Evolutionary conservation across 2,797 vertebrate genomes (phyloP).

Genomic region (Poeciliopsis presidionis): DNA sequence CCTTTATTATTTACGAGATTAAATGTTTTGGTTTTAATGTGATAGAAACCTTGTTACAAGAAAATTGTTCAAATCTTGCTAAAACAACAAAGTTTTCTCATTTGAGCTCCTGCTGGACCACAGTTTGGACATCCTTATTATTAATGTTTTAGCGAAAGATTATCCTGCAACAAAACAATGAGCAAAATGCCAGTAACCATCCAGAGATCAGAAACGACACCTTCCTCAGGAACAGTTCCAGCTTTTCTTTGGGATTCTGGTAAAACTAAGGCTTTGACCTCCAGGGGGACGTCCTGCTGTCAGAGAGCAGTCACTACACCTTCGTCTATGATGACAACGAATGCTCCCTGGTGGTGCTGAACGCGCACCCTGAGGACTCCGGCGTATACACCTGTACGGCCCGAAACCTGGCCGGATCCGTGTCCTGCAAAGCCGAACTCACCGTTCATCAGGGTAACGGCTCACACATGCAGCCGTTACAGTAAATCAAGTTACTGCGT

Average conservation of each 20-base stretch:
- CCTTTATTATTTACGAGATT: not conserved
- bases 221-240: not conserved
- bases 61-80: too few species aligned
- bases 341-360: conserved; percentile 93
- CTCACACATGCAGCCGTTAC: too few species aligned
- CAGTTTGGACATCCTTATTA: not conserved
- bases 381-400: conserved; percentile 96
- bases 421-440: conserved; percentile 97
- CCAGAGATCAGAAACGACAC: not conserved
- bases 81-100: too few species aligned
- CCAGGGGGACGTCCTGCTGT: conserved; percentile 89
- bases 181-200: not conserved
- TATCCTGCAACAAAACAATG: not conserved
- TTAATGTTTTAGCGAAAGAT: not conserved
- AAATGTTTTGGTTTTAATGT: not conserved
- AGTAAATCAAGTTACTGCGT: not conserved
- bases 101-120: not conserved
- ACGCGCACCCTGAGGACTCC: conserved; percentile 84
- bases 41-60: not conserved
- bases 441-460: conserved; percentile 85
- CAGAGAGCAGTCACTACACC: conserved; percentile 92
- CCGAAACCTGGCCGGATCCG: conserved; percentile 90
- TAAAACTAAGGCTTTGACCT: conserved; percentile 23
- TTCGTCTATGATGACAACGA: conserved; percentile 97
- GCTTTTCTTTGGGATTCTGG: not conserved